Evolutionary conservation across 1,140 invertebrate genomes (phyloP), one percentile per base, ranked within the genome.

Genomic region (Caenorhabditis brenneri): DNA sequence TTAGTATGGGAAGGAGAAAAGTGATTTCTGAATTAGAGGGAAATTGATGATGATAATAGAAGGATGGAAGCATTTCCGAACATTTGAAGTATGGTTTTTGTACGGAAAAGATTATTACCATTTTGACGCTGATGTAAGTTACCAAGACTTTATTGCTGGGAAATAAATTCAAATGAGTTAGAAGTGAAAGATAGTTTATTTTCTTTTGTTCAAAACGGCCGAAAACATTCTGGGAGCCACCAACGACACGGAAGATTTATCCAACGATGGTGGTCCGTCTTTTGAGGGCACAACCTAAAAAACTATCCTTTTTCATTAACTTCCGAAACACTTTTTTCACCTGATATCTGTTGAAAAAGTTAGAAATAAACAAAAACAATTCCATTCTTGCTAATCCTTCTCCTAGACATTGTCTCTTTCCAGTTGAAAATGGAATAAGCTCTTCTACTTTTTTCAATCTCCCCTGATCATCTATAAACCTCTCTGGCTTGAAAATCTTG

Each of bases 311-410:
- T 58, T 58, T 1, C 0, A 29, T 10, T 10, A 36, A 2, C 0
- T 74, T 65, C 7, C n/a, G 19, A 74, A n/a, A n/a, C n/a, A 9
- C 9, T 9, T 5, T 7, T 6, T 29, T 33, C 27, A 87, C 81
- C 48, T 95, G 92, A 88, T 95, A 97, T 33, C 93, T 93, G 90
- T 97, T 96, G 89, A 96, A 93, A 83, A 97, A 92, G 51, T 93
- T 94, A 3, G 94, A 93, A 89, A 96, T 95, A 92, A 97, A 84
- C 19, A 96, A 92, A 91, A 96, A 97, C 51, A 97, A 92, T 91
- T 97, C 95, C 94, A 95, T 96, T 27, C 94, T 92, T 0, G 96
- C 96, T 60, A 97, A 91, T 0, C 94, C 93, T 88, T 97, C n/a
- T n/a, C n/a, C n/a, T n/a, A n/a, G n/a, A n/a, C n/a, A n/a, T n/a